Evolutionary conservation across 2,797 vertebrate species (phyloP).

Genomic region (Merluccius polli): DNA sequence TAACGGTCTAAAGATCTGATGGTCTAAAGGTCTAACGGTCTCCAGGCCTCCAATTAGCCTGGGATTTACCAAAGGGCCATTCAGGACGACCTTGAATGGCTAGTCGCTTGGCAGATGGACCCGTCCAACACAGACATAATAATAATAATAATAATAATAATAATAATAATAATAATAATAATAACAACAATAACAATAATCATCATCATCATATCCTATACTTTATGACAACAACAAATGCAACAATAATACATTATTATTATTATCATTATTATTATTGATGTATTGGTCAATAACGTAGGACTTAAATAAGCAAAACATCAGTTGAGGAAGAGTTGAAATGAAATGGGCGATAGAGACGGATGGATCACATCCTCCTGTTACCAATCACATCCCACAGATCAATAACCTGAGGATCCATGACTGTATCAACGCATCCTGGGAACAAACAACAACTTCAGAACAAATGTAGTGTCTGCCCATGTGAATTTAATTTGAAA

Average conservation of each 20-base stretch:
- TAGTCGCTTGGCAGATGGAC: no score
- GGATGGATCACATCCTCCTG: not conserved
- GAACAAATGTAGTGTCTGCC: constrained; percentile 38
- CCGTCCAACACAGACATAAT: not conserved
- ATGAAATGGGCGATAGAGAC: not conserved
- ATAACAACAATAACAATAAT: not conserved
- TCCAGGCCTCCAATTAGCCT: no score
- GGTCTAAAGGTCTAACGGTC: no score
- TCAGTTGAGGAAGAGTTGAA: not conserved
- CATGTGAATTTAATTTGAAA: constrained; percentile 61
- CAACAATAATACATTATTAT: not conserved
- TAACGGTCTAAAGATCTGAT: no score
- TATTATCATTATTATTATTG: not conserved
- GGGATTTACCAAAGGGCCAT: no score
- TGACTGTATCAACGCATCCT: not conserved
- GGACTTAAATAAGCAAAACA: not conserved
- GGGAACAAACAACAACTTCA: constrained; percentile 13
- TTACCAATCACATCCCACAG: not conserved
- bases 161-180: no score
- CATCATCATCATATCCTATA: no score
- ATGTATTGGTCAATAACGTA: not conserved
- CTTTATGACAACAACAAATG: not conserved
- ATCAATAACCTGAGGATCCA: no score
- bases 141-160: no score
- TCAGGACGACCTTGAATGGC: no score